Evolutionary conservation across 2,888 invertebrate genomes (phyloP).

Genomic region (Heliothis peltigera): DNA sequence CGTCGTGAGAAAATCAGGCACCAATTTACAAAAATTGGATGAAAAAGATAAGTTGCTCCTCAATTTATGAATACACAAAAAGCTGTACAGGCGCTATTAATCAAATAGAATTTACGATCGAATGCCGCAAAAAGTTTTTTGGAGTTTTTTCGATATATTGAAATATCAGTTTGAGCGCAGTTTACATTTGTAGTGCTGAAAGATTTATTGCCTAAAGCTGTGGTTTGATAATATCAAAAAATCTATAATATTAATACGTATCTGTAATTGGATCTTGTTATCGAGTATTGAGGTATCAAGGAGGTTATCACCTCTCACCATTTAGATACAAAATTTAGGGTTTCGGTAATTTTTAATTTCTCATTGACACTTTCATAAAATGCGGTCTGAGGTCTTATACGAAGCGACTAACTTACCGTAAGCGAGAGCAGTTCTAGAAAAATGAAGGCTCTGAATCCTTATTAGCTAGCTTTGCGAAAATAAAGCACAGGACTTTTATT

Average conservation of each 20-base stretch:
- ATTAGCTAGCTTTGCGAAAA: no score
- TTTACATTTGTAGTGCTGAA: constrained; percentile 19
- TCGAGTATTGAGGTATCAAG: background rate
- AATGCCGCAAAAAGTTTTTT: constrained; percentile 23
- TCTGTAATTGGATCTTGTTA: background rate
- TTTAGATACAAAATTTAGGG: no score
- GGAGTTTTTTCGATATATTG: constrained; percentile 35
- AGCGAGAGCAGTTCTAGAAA: no score
- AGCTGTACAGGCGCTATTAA: constrained; percentile 37
- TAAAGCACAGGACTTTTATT: no score
- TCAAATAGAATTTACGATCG: constrained; percentile 43
- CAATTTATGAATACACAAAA: constrained; percentile 22
- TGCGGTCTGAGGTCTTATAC: no score
- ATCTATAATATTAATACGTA: background rate
- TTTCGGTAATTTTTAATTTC: no score
- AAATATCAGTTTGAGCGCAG: constrained; percentile 32
- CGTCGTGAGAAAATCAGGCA: constrained; percentile 29
- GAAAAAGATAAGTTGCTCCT: constrained; percentile 5
- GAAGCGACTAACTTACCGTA: no score
- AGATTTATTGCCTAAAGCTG: constrained; percentile 42
- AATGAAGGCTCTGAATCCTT: no score
- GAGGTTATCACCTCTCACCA: no score
- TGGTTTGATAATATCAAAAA: background rate
- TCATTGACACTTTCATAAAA: no score
- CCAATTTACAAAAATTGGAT: constrained; percentile 16